These are phyloP conservation scores for Notiomystis cincta DNA, from an alignment of 2,113 vertebrate species.

Conservation along the genomic window DNA sequence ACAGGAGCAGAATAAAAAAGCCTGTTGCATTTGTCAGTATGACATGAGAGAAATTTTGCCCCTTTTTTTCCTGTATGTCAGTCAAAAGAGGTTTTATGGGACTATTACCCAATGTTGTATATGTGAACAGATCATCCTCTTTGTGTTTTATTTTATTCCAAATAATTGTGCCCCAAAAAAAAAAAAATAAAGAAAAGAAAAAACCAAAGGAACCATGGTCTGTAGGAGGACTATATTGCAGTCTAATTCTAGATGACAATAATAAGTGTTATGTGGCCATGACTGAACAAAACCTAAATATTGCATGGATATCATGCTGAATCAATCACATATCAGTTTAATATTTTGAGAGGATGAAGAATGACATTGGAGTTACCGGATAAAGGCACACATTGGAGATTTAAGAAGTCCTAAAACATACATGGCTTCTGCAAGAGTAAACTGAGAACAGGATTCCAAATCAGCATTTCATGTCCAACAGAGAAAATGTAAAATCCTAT, in stretches of 20 bases:
- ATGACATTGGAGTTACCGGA: not conserved
- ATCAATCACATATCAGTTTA: not conserved
- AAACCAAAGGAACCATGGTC: not conserved
- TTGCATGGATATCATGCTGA: not conserved
- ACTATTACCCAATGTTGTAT: not conserved
- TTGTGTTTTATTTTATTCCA: not conserved
- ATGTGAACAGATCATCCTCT: not conserved
- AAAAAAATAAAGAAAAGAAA: not conserved
- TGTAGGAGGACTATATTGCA: not conserved
- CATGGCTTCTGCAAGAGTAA: not conserved
- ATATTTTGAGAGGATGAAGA: not conserved
- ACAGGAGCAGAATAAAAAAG: not conserved
- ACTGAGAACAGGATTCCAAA: not conserved
- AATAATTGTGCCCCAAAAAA: not conserved
- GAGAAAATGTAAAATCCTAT: not conserved
- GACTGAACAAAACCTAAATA: not conserved
- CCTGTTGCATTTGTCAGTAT: not conserved
- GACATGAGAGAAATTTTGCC: not conserved
- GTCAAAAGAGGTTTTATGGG: not conserved
- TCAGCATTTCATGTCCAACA: rapidly evolving
- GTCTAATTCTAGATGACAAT: not conserved
- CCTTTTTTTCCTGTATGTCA: not conserved
- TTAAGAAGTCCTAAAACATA: not conserved
- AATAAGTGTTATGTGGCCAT: not conserved
- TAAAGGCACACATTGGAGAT: not conserved